Conservation (phyloP, 2,888 invertebrate genomes). For the Ormyrus pomaceus region DNA sequence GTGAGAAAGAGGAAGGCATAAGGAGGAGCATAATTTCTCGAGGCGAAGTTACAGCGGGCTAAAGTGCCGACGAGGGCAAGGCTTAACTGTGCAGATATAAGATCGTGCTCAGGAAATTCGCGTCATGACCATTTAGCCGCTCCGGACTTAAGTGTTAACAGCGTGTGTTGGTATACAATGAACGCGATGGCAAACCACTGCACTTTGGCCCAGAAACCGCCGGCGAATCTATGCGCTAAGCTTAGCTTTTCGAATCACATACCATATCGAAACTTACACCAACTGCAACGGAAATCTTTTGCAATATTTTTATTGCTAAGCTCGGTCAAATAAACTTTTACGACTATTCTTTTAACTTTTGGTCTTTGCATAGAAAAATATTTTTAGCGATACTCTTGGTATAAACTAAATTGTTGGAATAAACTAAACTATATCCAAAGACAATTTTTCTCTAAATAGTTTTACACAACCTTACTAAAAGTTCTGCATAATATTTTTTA, state of each 20-base stretch:
- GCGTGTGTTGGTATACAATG: conserved; percentile 31
- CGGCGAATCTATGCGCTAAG: conserved; percentile 11
- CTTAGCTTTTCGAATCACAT: not conserved
- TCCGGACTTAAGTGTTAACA: conserved; percentile 58
- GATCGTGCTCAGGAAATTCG: conserved; percentile 55
- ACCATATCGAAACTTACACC: too few species aligned
- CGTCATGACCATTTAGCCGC: conserved; percentile 62
- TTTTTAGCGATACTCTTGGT: too few species aligned
- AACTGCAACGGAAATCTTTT: too few species aligned
- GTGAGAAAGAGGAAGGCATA: conserved; percentile 13
- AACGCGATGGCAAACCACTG: conserved; percentile 6
- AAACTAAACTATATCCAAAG: too few species aligned
- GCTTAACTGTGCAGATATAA: conserved; percentile 10
- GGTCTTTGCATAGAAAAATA: too few species aligned
- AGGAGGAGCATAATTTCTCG: conserved; percentile 21
- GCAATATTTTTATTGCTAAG: too few species aligned
- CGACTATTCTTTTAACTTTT: too few species aligned
- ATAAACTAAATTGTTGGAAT: too few species aligned
- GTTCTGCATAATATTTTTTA: too few species aligned
- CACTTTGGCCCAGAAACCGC: not conserved
- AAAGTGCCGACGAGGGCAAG: not conserved
- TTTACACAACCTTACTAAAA: too few species aligned
- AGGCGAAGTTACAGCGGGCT: not conserved
- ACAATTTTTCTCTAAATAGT: too few species aligned
- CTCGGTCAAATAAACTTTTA: too few species aligned